Evolutionary conservation across 2,113 vertebrate genomes (phyloP).

Genomic region (Erythrolamprus reginae): DNA sequence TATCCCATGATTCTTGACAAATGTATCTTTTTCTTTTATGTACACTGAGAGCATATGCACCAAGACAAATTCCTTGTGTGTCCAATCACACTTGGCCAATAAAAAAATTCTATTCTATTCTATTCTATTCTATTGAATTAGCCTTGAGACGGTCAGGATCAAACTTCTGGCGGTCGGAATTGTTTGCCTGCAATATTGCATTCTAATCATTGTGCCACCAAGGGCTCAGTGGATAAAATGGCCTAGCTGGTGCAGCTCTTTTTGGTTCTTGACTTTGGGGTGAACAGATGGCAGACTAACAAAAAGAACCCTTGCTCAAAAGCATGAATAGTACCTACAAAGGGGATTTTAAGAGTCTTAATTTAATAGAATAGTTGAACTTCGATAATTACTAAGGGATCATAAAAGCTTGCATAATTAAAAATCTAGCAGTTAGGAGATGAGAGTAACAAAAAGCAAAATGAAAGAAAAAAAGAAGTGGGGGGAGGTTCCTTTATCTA

Average conservation of each 20-base stretch:
- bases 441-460: not conserved
- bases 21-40: too few species aligned
- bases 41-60: too few species aligned
- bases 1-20: too few species aligned
- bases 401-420: not conserved
- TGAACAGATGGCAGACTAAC: not conserved
- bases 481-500: not conserved
- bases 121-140: too few species aligned
- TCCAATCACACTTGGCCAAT: too few species aligned
- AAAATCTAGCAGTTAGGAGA: conserved; percentile 1
- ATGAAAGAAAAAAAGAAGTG: not conserved
- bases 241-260: not conserved
- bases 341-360: not conserved
- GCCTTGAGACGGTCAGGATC: not conserved
- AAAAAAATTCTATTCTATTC: too few species aligned
- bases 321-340: not conserved
- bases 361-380: not conserved
- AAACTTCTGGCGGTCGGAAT: not conserved
- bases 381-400: not conserved
- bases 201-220: not conserved
- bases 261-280: not conserved
- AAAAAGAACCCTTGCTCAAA: not conserved
- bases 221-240: not conserved
- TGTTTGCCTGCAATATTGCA: not conserved
- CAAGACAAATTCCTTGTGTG: too few species aligned